phyloP scores from a whole-genome alignment of 2,113 vertebrate species.

The Recurvirostra avosetta region DNA sequence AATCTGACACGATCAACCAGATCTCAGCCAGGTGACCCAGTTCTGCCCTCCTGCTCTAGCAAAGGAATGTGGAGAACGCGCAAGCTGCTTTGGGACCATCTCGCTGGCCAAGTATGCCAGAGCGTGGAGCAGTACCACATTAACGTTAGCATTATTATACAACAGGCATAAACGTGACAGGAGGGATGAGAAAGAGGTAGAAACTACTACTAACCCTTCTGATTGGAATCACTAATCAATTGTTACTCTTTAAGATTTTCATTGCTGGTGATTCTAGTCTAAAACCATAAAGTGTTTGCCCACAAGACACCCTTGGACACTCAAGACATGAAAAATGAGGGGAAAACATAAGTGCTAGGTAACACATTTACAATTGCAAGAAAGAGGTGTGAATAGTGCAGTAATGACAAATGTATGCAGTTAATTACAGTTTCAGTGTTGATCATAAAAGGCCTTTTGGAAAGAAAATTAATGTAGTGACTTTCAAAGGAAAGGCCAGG shows the following conservation, averaged over 20 bases:
- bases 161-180: background rate
- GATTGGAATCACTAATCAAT: background rate
- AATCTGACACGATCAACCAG: background rate
- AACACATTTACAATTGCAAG: background rate
- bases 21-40: background rate
- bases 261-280: background rate
- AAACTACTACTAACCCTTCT: background rate
- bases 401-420: background rate
- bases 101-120: background rate
- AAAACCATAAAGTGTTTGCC: background rate
- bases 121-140: background rate
- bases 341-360: background rate
- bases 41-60: background rate
- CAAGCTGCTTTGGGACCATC: background rate
- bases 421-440: slow-evolving; percentile 29
- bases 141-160: background rate
- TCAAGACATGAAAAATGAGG: background rate
- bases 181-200: background rate
- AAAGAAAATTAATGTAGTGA: background rate
- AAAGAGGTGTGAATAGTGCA: slow-evolving; percentile 8
- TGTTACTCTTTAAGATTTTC: background rate
- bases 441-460: background rate
- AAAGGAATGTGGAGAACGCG: background rate
- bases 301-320: background rate
- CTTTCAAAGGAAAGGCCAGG: background rate